These are phyloP conservation scores for Pyralis farinalis DNA, from an alignment of 2,888 invertebrate genomes.

Conservation along the genomic window DNA sequence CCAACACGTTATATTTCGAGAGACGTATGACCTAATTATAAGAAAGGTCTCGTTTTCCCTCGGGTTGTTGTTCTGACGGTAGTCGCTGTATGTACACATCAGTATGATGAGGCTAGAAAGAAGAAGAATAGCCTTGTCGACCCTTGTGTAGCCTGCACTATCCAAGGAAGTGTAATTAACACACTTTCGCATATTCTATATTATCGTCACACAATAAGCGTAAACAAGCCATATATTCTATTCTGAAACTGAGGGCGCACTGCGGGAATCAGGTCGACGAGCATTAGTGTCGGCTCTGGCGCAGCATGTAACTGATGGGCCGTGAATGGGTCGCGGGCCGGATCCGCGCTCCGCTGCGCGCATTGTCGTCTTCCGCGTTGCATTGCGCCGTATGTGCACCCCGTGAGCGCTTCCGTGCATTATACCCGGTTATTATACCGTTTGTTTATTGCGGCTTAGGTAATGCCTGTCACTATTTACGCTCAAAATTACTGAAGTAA, in stretches of 20 bases:
- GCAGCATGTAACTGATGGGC: constrained; percentile 51
- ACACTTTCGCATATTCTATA: too few relatives aligned
- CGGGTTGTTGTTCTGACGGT: too few relatives aligned
- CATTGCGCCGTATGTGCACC: constrained; percentile 27
- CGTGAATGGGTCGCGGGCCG: constrained; percentile 56
- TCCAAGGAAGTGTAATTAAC: too few relatives aligned
- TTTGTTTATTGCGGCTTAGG: not conserved
- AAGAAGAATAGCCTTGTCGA: too few relatives aligned
- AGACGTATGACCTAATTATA: too few relatives aligned
- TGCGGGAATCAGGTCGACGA: not conserved
- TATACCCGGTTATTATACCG: not conserved
- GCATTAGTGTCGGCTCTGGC: constrained; percentile 28
- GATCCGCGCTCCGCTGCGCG: constrained; percentile 63
- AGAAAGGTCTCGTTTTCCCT: too few relatives aligned
- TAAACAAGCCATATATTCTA: not conserved
- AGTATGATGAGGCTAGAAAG: too few relatives aligned
- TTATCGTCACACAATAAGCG: not conserved
- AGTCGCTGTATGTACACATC: too few relatives aligned
- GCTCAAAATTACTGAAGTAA: too few relatives aligned
- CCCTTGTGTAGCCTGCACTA: too few relatives aligned
- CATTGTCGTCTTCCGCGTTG: constrained; percentile 68
- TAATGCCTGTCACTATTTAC: not conserved
- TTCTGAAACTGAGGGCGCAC: not conserved
- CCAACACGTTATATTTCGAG: too few relatives aligned
- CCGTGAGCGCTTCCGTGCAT: constrained; percentile 6